Percentiles rank a stretch among this genome's conserved stretches.
Conservation (phyloP, 2,888 invertebrate genomes). For the Blera fallax region DNA sequence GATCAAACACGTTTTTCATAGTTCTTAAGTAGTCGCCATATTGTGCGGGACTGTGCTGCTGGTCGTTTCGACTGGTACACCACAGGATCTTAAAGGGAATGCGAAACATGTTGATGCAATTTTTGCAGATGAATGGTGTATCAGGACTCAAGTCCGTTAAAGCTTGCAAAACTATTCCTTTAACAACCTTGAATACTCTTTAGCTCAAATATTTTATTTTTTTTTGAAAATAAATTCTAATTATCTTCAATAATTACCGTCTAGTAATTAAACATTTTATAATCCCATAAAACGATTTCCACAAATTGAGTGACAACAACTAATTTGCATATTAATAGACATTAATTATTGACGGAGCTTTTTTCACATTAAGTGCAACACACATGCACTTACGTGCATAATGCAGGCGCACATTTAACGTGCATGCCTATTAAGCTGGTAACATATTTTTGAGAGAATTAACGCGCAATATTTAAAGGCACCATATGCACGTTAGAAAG, state of each 20-base stretch:
- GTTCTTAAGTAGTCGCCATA: no score
- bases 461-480: no score
- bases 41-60: no score
- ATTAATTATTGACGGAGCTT: constrained; percentile 43
- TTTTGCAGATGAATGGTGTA: no score
- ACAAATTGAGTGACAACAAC: constrained; percentile 58
- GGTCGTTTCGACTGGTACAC: no score
- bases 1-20: no score
- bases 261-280: constrained; percentile 46
- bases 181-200: no score
- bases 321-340: constrained; percentile 60
- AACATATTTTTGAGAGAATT: neutral
- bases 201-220: neutral
- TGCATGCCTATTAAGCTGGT: neutral
- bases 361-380: constrained; percentile 20
- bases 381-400: neutral
- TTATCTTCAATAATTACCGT: constrained; percentile 28
- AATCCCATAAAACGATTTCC: constrained; percentile 41
- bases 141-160: no score
- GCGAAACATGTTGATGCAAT: no score
- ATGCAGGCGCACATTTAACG: neutral
- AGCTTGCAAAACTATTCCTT: no score
- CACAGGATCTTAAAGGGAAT: no score
- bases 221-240: neutral
- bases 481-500: no score